Evolutionary conservation across 2,888 invertebrate species (phyloP).

Genomic region (Seladonia tumulorum): DNA sequence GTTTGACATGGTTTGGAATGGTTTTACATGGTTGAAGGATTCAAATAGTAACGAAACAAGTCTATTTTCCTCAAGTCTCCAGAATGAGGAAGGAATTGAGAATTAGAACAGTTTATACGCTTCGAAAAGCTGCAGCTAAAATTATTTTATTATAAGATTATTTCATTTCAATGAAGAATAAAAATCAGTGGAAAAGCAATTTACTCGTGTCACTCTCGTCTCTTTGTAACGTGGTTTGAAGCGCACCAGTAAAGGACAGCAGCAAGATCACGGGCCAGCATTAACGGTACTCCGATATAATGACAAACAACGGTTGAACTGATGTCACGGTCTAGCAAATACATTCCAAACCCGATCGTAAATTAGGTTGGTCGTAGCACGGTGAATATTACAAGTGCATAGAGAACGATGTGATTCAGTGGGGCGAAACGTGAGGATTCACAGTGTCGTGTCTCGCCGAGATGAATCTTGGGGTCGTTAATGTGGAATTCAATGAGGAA

Average conservation of each 20-base stretch:
- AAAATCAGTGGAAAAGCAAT: neutral
- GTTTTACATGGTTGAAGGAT: too few relatives aligned
- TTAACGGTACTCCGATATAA: neutral
- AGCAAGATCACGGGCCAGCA: neutral
- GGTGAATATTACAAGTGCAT: constrained; percentile 8
- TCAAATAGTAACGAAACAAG: neutral
- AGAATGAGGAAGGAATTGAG: neutral
- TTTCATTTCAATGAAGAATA: neutral
- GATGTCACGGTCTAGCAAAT: neutral
- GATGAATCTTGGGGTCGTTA: neutral
- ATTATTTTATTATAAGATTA: neutral
- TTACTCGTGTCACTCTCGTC: neutral
- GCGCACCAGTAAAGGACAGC: neutral
- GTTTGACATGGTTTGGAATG: too few relatives aligned
- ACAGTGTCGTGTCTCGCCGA: neutral
- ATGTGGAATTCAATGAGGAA: neutral
- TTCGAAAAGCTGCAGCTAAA: neutral
- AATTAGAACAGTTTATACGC: neutral
- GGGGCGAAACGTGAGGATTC: neutral
- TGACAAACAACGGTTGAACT: neutral
- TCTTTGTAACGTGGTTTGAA: neutral
- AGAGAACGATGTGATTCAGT: neutral
- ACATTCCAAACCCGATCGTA: constrained; percentile 13
- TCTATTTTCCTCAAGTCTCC: neutral
- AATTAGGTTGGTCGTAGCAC: neutral